Evolutionary conservation across 2,888 invertebrate genomes (phyloP).

Genomic region (Eupsilia transversa): DNA sequence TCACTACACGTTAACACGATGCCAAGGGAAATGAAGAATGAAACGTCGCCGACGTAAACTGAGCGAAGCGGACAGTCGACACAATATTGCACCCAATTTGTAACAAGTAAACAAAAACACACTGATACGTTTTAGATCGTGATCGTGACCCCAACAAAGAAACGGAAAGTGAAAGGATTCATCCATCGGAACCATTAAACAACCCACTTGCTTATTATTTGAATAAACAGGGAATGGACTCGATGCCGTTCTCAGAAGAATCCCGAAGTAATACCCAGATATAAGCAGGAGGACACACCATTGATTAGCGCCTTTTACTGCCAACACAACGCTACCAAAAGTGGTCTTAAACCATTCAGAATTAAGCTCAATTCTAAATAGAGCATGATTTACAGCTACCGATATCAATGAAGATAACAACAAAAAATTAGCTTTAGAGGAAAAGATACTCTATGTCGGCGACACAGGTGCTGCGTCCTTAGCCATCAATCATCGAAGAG

Average conservation of each 20-base stretch:
- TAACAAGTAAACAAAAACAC: conserved; percentile 52
- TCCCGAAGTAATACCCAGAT: conserved; percentile 78
- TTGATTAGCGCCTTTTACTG: conserved; percentile 85
- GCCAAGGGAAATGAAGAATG: conserved; percentile 63
- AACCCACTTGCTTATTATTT: conserved; percentile 82
- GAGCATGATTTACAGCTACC: conserved; percentile 61
- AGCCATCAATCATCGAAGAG: conserved; percentile 63
- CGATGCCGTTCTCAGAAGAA: conserved; percentile 83
- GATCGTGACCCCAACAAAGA: conserved; percentile 76
- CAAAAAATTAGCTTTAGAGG: conserved; percentile 68
- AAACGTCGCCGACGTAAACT: conserved; percentile 26
- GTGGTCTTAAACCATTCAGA: conserved; percentile 63
- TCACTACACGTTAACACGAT: conserved; percentile 77
- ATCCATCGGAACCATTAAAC: conserved; percentile 81
- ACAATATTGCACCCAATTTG: conserved; percentile 61
- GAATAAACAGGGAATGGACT: conserved; percentile 81
- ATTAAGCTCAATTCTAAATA: conserved; percentile 70
- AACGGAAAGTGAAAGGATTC: conserved; percentile 85
- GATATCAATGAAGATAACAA: conserved; percentile 79
- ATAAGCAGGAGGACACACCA: conserved; percentile 81
- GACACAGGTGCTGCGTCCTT: conserved; percentile 70
- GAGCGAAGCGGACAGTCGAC: conserved; percentile 29
- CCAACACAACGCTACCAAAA: conserved; percentile 64
- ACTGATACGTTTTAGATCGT: conserved; percentile 74
- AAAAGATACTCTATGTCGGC: conserved; percentile 73